Evolutionary conservation across 2,113 vertebrate genomes (phyloP).

Genomic region (Nothocercus nigrocapillus): DNA sequence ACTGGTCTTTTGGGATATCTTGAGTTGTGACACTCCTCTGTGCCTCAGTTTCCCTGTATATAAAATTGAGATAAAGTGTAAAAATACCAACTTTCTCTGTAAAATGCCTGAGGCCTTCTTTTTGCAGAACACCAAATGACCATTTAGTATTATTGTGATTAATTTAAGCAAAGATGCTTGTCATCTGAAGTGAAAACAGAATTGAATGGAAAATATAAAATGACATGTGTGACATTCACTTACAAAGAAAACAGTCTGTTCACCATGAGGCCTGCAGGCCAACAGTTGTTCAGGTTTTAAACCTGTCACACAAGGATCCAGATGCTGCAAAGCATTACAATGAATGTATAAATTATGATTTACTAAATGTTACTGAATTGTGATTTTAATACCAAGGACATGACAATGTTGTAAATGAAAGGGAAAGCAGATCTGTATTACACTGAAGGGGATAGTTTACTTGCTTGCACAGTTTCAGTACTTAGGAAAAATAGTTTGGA

Average conservation of each 20-base stretch:
- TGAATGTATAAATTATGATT: neutral
- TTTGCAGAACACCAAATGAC: neutral
- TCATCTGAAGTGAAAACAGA: neutral
- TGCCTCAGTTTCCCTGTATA: neutral
- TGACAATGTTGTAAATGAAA: neutral
- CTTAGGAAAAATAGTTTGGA: neutral
- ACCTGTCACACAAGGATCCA: neutral
- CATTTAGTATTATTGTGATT: neutral
- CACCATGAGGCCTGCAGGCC: neutral
- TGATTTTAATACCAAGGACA: neutral
- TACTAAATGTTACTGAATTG: neutral
- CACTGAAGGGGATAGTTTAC: neutral
- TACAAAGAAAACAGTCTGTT: neutral
- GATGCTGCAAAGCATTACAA: neutral
- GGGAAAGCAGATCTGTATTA: neutral
- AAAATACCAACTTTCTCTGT: neutral
- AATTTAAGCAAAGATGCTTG: neutral
- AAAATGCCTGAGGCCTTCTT: neutral
- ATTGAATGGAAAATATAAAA: neutral
- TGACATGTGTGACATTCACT: neutral
- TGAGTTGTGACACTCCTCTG: neutral
- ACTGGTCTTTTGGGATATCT: neutral
- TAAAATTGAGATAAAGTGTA: rapidly evolving
- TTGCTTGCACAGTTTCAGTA: neutral
- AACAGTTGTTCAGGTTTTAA: neutral